Conservation (phyloP, 1,140 invertebrate genomes). For the Heliconius himera region DNA sequence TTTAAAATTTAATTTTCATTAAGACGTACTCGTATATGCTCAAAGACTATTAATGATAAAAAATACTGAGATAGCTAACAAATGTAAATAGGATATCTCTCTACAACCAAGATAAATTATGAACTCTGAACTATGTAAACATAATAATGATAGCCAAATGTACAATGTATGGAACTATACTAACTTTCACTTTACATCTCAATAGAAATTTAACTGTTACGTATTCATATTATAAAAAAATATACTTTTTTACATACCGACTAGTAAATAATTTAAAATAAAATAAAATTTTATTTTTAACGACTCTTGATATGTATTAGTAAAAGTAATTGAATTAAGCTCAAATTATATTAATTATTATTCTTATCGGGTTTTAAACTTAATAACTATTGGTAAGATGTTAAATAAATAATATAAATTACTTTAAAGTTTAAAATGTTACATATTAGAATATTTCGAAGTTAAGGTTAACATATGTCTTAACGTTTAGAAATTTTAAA, state of each 20-base stretch:
- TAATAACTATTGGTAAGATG: no score
- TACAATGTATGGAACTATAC: conserved; percentile 12
- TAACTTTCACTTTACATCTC: neutral
- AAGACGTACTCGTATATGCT: neutral
- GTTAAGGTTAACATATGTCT: conserved; percentile 14
- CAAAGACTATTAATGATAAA: conserved; percentile 26
- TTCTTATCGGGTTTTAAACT: no score
- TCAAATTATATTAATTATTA: no score
- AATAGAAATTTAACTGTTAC: neutral
- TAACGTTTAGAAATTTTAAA: conserved; percentile 10
- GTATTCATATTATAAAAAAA: neutral
- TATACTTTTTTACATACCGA: neutral
- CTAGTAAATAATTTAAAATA: neutral
- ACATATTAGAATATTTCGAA: neutral
- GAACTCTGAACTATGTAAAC: conserved; percentile 51
- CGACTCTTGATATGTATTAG: neutral
- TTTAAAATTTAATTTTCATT: neutral
- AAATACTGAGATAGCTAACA: conserved; percentile 39
- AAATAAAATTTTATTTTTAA: neutral
- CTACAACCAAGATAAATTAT: conserved; percentile 37
- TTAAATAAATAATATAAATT: no score
- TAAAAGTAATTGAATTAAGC: no score
- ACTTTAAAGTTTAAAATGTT: neutral
- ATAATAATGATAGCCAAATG: conserved; percentile 42
- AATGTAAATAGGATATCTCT: conserved; percentile 40